Percentiles rank a stretch among this genome's conserved stretches.
phyloP scores from a whole-genome alignment of 2,888 invertebrate species.

The Bembecia ichneumoniformis region DNA sequence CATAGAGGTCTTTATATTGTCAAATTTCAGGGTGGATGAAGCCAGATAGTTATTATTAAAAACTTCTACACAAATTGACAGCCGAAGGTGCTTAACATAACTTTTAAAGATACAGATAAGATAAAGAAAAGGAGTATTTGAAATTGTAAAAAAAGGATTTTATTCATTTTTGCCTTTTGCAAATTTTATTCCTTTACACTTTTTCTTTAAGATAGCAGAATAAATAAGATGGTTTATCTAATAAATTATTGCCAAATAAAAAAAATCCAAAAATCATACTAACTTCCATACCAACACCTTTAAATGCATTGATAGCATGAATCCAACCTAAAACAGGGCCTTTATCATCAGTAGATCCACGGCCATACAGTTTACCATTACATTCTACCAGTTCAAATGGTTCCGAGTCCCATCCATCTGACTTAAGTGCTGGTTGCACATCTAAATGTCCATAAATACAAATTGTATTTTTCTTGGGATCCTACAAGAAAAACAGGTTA shows the following conservation, averaged over 20 bases:
- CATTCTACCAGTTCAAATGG: constrained; percentile 92
- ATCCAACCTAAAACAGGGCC: constrained; percentile 96
- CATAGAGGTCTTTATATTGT: too few species aligned
- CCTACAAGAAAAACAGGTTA: constrained; percentile 53
- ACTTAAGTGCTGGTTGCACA: constrained; percentile 94
- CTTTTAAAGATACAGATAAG: too few species aligned
- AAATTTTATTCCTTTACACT: too few species aligned
- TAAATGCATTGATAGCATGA: constrained; percentile 91
- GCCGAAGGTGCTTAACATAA: too few species aligned
- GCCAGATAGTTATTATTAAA: too few species aligned
- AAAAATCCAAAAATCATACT: constrained; percentile 2
- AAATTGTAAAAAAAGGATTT: too few species aligned
- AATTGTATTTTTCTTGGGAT: constrained; percentile 91
- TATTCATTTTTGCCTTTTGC: background rate
- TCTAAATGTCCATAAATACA: constrained; percentile 97
- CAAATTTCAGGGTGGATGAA: too few species aligned
- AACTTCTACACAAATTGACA: too few species aligned
- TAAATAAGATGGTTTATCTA: background rate
- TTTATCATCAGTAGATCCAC: constrained; percentile 95
- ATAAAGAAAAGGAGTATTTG: too few species aligned
- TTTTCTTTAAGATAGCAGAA: background rate
- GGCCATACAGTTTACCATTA: constrained; percentile 90
- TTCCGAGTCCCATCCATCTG: constrained; percentile 96
- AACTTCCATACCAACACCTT: constrained; percentile 77
- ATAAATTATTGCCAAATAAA: too few species aligned